Conservation (phyloP, 2,113 vertebrate species). For the Pseudopodoces humilis region DNA sequence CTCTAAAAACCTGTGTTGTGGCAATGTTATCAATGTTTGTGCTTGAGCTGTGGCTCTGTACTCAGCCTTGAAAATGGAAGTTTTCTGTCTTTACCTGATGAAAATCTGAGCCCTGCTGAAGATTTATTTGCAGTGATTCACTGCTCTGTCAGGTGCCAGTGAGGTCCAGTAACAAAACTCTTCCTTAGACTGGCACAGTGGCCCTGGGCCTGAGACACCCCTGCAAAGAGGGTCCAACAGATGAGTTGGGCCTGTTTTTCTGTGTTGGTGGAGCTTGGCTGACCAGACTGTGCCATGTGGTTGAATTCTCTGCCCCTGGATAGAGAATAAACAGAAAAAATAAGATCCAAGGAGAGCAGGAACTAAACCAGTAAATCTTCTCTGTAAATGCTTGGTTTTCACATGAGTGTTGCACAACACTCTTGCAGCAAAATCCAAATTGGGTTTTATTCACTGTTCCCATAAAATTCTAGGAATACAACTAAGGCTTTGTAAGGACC, state of each 20-base stretch:
- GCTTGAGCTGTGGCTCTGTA: neutral
- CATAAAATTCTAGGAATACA: slow-evolving; percentile 17
- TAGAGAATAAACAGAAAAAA: neutral
- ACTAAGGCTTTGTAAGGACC: neutral
- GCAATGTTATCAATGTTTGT: neutral
- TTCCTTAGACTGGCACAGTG: neutral
- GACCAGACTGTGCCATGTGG: neutral
- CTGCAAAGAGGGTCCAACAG: neutral
- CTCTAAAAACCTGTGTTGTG: neutral
- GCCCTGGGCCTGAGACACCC: neutral
- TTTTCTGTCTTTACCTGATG: neutral
- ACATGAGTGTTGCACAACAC: neutral
- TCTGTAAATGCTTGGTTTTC: neutral
- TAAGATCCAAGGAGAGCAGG: neutral
- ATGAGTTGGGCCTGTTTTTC: neutral
- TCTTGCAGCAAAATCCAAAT: neutral
- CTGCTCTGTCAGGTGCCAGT: neutral
- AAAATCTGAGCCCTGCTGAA: neutral
- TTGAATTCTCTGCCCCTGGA: neutral
- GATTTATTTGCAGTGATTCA: neutral
- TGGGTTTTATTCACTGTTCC: slow-evolving; percentile 12
- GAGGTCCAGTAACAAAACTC: neutral
- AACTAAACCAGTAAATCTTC: neutral
- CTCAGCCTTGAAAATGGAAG: neutral
- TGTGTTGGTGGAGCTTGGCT: neutral